Conservation (phyloP, 1,140 invertebrate species). For the Chionoecetes opilio region DNA sequence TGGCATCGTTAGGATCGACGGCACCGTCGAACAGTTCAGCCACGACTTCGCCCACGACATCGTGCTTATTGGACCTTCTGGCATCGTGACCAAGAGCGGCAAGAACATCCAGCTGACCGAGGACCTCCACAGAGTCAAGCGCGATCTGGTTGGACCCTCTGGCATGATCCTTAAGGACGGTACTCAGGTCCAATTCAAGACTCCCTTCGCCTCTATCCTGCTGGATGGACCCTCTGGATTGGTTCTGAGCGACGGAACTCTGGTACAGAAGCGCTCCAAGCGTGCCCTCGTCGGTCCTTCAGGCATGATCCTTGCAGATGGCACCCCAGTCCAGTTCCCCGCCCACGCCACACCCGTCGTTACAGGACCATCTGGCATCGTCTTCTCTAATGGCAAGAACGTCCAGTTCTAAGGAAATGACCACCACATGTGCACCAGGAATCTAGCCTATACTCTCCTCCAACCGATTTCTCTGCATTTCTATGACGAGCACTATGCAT, state of each 20-base stretch:
- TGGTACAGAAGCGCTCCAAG: constrained; percentile 35
- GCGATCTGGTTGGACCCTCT: constrained; percentile 63
- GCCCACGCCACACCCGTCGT: constrained; percentile 44
- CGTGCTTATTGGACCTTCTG: constrained; percentile 74
- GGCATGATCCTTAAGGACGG: constrained; percentile 76
- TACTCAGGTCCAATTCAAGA: constrained; percentile 55
- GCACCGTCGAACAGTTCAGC: constrained; percentile 33
- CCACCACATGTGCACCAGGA: not conserved
- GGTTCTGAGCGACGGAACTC: constrained; percentile 32
- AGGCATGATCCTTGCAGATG: constrained; percentile 55
- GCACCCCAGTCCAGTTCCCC: constrained; percentile 53
- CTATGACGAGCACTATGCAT: not conserved
- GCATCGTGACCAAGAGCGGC: constrained; percentile 76
- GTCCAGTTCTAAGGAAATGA: constrained; percentile 53
- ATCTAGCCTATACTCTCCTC: not conserved
- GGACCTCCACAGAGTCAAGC: constrained; percentile 47
- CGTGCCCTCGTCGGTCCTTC: constrained; percentile 35
- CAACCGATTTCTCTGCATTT: not conserved
- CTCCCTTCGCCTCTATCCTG: not conserved
- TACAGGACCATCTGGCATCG: constrained; percentile 72
- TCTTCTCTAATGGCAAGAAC: constrained; percentile 77
- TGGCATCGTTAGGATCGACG: not conserved
- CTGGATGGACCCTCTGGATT: constrained; percentile 39
- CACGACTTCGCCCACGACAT: constrained; percentile 68
- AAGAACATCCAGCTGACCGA: constrained; percentile 75